Evolutionary conservation across 2,888 invertebrate genomes (phyloP), one percentile per base, ranked within the genome.

Genomic region (Campaea margaritaria): DNA sequence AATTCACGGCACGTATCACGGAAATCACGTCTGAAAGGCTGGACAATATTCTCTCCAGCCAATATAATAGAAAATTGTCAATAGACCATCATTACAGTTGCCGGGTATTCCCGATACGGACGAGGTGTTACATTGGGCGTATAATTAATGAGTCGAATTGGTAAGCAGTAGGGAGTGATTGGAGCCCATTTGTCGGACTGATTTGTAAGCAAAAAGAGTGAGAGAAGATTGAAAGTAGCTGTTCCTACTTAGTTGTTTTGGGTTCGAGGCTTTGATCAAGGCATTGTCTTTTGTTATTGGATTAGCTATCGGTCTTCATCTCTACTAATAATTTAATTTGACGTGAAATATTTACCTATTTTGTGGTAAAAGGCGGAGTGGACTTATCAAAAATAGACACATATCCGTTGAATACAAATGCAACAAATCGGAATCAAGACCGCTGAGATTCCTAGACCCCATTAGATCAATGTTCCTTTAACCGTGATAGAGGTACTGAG

Each of bases 131-230:
- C 16, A 45, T 39, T 38, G 56, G 44, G 49, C 36, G 49, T 44
- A 42, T 45, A 45, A 45, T 45, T 16, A 45, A 56, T 56, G 55
- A 49, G 44, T 49, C 39, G 49, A 45, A 57, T 45, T 57, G 44
- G 45, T 38, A 57, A 49, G 57, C 38, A 49, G 44, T 44, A 42
- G 49, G 43, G 27, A 49, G 48, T 56, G 45, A 57, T 57, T 50
- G 57, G 44, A 36, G 9, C 16, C 48, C 50, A 57, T 57, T 57
- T 44, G 57, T 57, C 45, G 31, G 44, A 50, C 16, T 57, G 50
- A 57, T 57, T 57, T 57, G 57, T 50, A 50, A 36, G 57, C 56
- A 50, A 50, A 50, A 57, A 57, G 56, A 44, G 43, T 44, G 43
- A 27, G 12, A 43, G 49, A 49, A 43, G 56, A 56, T 55, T 55